phyloP scores from a whole-genome alignment of 2,113 vertebrate species.

The Paratilapia polleni region DNA sequence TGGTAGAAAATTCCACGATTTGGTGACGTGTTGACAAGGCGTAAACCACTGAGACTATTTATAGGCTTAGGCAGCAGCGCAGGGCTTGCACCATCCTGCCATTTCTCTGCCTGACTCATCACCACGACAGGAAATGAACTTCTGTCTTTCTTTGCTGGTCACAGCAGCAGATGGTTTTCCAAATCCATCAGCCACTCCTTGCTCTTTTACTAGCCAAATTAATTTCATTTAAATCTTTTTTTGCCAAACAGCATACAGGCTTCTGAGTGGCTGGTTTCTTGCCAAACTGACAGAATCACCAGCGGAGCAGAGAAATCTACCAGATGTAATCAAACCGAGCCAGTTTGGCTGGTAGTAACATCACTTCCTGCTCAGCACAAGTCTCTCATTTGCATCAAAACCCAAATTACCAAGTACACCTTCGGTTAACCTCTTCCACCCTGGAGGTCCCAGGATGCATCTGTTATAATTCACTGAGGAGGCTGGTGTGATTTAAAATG shows the following conservation, averaged over 20 bases:
- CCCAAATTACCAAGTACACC: not conserved
- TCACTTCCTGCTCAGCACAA: constrained; percentile 2
- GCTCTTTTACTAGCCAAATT: constrained; percentile 43
- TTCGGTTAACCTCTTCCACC: not conserved
- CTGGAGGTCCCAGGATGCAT: not conserved
- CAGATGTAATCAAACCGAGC: constrained; percentile 23
- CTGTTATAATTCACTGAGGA: not conserved
- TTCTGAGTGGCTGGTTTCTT: not conserved
- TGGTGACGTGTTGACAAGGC: constrained; percentile 59
- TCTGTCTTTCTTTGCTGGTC: constrained; percentile 23
- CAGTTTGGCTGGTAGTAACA: not conserved
- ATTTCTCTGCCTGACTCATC: constrained; percentile 58
- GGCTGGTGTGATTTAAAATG: not conserved
- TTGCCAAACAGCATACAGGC: not conserved
- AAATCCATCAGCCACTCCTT: constrained; percentile 46
- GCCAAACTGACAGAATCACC: constrained; percentile 2
- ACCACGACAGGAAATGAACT: constrained; percentile 42
- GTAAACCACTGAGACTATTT: constrained; percentile 47
- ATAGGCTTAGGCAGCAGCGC: constrained; percentile 32
- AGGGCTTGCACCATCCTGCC: constrained; percentile 46
- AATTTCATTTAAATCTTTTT: constrained; percentile 10
- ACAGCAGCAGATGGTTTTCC: constrained; percentile 47
- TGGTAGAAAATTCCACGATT: constrained; percentile 43
- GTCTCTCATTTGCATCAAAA: constrained; percentile 1
- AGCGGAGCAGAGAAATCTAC: not conserved